These are phyloP conservation scores for Lipophrys pholis DNA, from an alignment of 2,113 vertebrate species.

Conservation along the genomic window DNA sequence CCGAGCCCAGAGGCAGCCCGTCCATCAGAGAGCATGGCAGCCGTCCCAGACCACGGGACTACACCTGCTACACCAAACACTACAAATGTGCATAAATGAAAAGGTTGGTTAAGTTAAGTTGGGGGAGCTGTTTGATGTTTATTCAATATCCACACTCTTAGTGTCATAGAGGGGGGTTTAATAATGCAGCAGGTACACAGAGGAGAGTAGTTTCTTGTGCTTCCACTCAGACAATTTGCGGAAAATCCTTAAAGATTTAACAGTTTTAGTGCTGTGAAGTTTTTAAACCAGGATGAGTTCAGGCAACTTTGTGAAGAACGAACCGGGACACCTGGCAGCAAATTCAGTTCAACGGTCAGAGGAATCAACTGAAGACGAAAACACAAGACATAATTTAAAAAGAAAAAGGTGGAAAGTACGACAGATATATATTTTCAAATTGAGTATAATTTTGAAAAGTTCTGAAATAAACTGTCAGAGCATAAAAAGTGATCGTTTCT, in stretches of 20 bases:
- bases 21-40: slow-evolving; percentile 67
- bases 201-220: slow-evolving; percentile 49
- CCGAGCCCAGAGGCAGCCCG: slow-evolving; percentile 56
- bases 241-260: slow-evolving; percentile 53
- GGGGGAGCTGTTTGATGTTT: slow-evolving; percentile 55
- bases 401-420: no score
- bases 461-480: no score
- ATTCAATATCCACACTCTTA: slow-evolving; percentile 63
- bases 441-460: no score
- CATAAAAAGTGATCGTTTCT: no score
- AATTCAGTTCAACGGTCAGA: no score
- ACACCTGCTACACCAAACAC: slow-evolving; percentile 42
- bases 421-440: no score
- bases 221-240: slow-evolving; percentile 53
- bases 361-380: no score
- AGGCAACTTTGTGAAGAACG: background rate
- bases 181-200: slow-evolving; percentile 69
- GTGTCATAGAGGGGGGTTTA: slow-evolving; percentile 69
- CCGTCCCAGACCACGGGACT: slow-evolving; percentile 32
- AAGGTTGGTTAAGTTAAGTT: slow-evolving; percentile 77
- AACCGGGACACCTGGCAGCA: no score
- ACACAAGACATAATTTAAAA: no score
- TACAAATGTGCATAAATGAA: slow-evolving; percentile 67
- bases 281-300: slow-evolving; percentile 35
- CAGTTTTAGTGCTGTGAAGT: slow-evolving; percentile 18